Evolutionary conservation across 2,797 vertebrate species (phyloP).

Genomic region (Spinus olivaceus): DNA sequence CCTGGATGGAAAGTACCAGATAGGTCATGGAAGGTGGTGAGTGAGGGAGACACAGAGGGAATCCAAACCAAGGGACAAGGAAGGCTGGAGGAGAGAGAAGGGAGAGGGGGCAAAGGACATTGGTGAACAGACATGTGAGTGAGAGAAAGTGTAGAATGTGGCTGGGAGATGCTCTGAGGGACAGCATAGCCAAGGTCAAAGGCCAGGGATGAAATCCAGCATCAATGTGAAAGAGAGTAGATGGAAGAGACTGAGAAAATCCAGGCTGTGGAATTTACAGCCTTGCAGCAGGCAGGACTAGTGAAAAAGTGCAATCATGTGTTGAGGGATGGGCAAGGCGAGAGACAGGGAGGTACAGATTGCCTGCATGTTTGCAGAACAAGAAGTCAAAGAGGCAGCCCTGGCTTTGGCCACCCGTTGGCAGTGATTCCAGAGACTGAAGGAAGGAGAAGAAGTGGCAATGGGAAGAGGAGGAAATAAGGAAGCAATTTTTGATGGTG

Average conservation of each 20-base stretch:
- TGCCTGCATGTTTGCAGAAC: not conserved
- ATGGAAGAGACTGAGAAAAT: not conserved
- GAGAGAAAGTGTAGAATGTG: too few species aligned
- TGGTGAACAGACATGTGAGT: fast-evolving
- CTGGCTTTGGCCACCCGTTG: not conserved
- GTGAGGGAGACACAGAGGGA: not conserved
- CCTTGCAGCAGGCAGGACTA: not conserved
- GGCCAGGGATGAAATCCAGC: not conserved
- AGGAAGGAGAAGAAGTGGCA: fast-evolving
- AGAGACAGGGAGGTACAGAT: not conserved
- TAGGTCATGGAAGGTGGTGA: not conserved
- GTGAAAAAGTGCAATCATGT: not conserved
- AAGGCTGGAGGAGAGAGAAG: not conserved
- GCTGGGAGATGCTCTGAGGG: not conserved
- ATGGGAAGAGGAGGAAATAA: not conserved
- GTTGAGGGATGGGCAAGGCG: not conserved
- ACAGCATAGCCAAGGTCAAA: not conserved
- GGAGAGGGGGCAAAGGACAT: not conserved
- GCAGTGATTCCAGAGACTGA: not conserved
- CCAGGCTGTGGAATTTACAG: not conserved
- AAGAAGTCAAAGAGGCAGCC: not conserved
- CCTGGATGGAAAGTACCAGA: not conserved
- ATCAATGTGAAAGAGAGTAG: fast-evolving
- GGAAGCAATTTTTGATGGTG: not conserved
- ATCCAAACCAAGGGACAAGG: not conserved